Evolutionary conservation across 2,888 invertebrate genomes (phyloP), one percentile per base, ranked within the genome.

Genomic region (Chromoteleia sp.): DNA sequence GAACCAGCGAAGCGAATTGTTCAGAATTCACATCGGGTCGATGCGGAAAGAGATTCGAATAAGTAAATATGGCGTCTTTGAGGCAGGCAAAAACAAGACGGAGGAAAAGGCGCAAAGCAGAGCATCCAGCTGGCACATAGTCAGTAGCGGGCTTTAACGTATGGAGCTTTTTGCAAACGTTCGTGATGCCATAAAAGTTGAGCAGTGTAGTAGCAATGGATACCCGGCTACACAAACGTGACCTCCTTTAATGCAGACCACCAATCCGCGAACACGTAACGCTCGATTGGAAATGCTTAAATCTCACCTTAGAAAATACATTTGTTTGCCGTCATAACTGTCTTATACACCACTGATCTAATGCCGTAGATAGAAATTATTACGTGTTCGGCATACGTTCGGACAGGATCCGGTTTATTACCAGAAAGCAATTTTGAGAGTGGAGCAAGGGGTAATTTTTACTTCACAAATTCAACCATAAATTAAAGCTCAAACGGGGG

Each of bases 181-280:
- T 70, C 74, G 75, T 81, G 83, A 86, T 84, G 83, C 85, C 81
- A 85, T 86, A 85, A 86, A 86, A 85, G 84, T 85, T 84, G 82
- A 83, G 82, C 78, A 81, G 73, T 84, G 68, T 76, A 79, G 84
- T 83, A 78, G 76, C 63, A 78, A 56, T 65, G 43, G 78, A 76
- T 63, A 75, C 63, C 75, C 19, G 21, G 21, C 68, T 73, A 54
- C 73, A 52, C 43, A 56, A 65, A 84, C 84, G 81, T 84, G 85
- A 86, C 82, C 85, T 84, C 85, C 70, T 85, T 85, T 83, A 65
- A 79, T 78, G 67, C 81, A 63, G 71, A 73, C 71, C 68, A 68
- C 68, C 58, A 76, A 75, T 81, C 74, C 59, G 78, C 81, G 61
- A 77, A 73, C 65, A 74, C 58, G 74, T 56, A 78, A 70, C 61